phyloP scores from a whole-genome alignment of 2,888 invertebrate species.

The Leptura quadrifasciata region DNA sequence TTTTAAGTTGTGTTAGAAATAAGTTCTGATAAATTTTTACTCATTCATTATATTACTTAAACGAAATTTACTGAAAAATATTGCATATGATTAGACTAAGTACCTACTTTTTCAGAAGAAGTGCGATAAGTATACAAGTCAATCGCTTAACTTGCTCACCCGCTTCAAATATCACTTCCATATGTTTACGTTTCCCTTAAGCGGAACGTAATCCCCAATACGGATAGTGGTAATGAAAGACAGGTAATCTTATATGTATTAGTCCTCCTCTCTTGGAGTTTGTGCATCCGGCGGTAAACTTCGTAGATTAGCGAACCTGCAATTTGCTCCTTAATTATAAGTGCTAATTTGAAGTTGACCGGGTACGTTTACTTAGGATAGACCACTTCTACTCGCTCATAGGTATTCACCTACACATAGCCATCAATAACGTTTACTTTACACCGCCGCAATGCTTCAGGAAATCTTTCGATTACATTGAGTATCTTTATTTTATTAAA shows the following conservation, averaged over 20 bases:
- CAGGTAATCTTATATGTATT: constrained; percentile 49
- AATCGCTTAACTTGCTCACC: neutral
- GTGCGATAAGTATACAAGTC: too few relatives aligned
- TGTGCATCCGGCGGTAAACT: constrained; percentile 46
- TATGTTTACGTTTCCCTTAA: constrained; percentile 31
- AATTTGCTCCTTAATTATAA: constrained; percentile 70
- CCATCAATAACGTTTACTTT: constrained; percentile 32
- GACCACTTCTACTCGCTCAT: constrained; percentile 31
- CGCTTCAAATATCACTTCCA: constrained; percentile 18
- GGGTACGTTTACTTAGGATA: constrained; percentile 67
- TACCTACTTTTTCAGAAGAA: too few relatives aligned
- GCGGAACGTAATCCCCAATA: constrained; percentile 34
- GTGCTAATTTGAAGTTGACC: constrained; percentile 68
- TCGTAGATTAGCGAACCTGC: constrained; percentile 57
- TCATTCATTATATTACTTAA: too few relatives aligned
- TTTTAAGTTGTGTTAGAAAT: too few relatives aligned
- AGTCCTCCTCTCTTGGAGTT: constrained; percentile 42
- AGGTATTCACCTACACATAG: neutral
- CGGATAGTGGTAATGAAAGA: constrained; percentile 39
- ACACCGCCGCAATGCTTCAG: neutral
- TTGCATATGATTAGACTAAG: too few relatives aligned
- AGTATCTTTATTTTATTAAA: too few relatives aligned
- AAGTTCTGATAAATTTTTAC: too few relatives aligned
- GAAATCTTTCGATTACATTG: neutral
- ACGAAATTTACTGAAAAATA: too few relatives aligned